phyloP scores from a whole-genome alignment of 2,888 invertebrate genomes.

The Pseudoips prasinana region DNA sequence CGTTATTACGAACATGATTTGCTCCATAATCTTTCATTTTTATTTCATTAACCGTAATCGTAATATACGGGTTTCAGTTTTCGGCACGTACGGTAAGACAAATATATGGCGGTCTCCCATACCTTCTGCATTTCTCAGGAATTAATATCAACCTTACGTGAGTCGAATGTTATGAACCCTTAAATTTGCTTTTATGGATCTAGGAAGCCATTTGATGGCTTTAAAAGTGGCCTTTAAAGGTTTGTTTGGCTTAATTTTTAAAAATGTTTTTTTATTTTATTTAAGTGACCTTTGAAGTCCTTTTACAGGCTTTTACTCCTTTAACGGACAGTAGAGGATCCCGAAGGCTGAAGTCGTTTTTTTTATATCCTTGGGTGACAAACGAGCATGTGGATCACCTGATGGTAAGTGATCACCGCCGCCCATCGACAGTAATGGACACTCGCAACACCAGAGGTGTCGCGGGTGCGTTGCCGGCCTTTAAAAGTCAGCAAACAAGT shows the following conservation, averaged over 20 bases:
- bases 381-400: too few species aligned
- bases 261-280: too few species aligned
- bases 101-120: conserved; percentile 31
- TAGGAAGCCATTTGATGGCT: conserved; percentile 16
- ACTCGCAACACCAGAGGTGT: too few species aligned
- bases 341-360: too few species aligned
- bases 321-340: too few species aligned
- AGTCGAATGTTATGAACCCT: conserved; percentile 35
- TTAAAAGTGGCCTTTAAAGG: conserved; percentile 15
- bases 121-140: conserved; percentile 44
- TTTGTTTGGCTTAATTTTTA: conserved; percentile 13
- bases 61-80: conserved; percentile 24
- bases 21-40: conserved; percentile 28
- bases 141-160: conserved; percentile 47
- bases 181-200: conserved; percentile 24
- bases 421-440: too few species aligned
- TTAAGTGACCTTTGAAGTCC: too few species aligned
- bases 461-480: too few species aligned
- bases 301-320: too few species aligned
- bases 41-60: conserved; percentile 32
- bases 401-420: too few species aligned
- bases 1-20: conserved; percentile 22
- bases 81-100: conserved; percentile 26
- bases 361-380: too few species aligned
- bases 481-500: too few species aligned